Conservation (phyloP, 2,888 invertebrate species). For the Thera britannica region DNA sequence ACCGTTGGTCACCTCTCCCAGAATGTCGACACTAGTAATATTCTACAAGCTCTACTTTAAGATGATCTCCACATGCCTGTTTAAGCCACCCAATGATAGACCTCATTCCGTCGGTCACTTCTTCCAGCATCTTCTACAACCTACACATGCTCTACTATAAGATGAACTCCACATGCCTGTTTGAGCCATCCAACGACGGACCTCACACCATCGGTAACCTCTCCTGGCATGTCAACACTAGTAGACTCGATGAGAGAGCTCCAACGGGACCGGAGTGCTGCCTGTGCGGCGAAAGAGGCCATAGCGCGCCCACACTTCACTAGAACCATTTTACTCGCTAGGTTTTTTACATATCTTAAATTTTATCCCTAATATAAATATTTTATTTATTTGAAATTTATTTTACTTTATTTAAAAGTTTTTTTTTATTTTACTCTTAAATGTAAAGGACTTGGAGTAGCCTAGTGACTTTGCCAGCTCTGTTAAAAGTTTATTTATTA, state of each 20-base stretch:
- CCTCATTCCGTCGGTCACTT: slow-evolving; percentile 87
- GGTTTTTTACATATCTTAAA: neutral
- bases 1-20: too few species aligned
- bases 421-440: too few species aligned
- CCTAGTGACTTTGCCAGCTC: too few species aligned
- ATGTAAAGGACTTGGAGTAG: too few species aligned
- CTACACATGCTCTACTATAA: slow-evolving; percentile 6
- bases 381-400: neutral
- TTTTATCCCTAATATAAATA: neutral
- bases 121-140: slow-evolving; percentile 72
- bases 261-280: slow-evolving; percentile 89
- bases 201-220: slow-evolving; percentile 89
- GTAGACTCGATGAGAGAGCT: slow-evolving; percentile 89
- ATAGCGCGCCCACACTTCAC: slow-evolving; percentile 73
- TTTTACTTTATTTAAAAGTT: too few species aligned
- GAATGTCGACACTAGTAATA: neutral
- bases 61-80: slow-evolving; percentile 83
- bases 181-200: slow-evolving; percentile 93
- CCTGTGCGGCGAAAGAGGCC: slow-evolving; percentile 89
- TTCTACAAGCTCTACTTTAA: slow-evolving; percentile 1
- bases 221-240: slow-evolving; percentile 86
- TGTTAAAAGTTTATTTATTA: neutral
- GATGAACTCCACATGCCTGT: slow-evolving; percentile 83
- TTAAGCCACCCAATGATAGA: slow-evolving; percentile 93
- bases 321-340: slow-evolving; percentile 62